Conservation (phyloP, 2,888 invertebrate genomes). For the Chrysomela aeneicollis region DNA sequence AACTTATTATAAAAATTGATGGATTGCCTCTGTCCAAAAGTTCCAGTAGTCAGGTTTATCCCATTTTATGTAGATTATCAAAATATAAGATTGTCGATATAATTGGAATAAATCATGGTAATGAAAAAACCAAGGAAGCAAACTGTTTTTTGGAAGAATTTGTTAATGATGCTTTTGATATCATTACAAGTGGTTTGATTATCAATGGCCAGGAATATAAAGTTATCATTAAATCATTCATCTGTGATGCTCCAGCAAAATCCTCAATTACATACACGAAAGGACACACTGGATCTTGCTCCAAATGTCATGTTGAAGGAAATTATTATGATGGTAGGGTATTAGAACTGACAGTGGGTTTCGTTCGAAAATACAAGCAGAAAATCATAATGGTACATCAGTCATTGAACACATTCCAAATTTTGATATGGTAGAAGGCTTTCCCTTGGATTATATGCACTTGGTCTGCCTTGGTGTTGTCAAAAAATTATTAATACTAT, state of each 20-base stretch:
- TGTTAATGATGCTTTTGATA: constrained; percentile 31
- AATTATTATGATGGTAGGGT: constrained; percentile 17
- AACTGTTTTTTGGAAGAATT: constrained; percentile 34
- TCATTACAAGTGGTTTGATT: constrained; percentile 25
- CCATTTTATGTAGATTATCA: constrained; percentile 37
- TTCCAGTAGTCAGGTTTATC: constrained; percentile 37
- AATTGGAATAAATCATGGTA: constrained; percentile 23
- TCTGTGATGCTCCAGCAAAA: constrained; percentile 38
- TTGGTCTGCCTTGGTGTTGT: too few species aligned
- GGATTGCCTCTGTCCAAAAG: constrained; percentile 22
- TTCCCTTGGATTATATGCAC: not conserved
- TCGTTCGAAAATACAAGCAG: constrained; percentile 28
- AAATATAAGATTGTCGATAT: constrained; percentile 35
- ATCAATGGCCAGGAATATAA: constrained; percentile 26
- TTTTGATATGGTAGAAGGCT: not conserved
- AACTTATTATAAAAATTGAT: not conserved
- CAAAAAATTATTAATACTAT: too few species aligned
- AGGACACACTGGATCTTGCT: constrained; percentile 36
- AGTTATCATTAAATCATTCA: constrained; percentile 30
- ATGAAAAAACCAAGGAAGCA: constrained; percentile 38
- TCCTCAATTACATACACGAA: constrained; percentile 30
- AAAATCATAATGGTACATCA: constrained; percentile 32
- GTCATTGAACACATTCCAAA: constrained; percentile 29
- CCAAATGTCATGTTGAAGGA: constrained; percentile 33
- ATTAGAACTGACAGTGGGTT: constrained; percentile 29